Evolutionary conservation across 2,888 invertebrate species (phyloP).

Genomic region (Machimus atricapillus): DNA sequence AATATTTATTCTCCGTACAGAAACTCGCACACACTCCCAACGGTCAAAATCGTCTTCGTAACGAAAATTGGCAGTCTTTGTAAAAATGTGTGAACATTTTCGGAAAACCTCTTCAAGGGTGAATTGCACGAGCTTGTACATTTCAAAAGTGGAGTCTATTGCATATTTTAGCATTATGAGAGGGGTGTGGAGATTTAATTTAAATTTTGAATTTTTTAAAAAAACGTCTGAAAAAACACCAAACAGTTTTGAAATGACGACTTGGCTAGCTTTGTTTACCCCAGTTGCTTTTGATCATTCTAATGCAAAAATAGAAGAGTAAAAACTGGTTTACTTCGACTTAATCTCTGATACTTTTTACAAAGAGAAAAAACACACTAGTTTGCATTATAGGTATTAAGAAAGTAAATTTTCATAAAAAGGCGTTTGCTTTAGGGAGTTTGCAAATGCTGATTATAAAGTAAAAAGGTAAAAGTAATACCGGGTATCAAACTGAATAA

Average conservation of each 20-base stretch:
- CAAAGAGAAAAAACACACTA: too few relatives aligned
- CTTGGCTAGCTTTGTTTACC: background rate
- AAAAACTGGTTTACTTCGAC: too few relatives aligned
- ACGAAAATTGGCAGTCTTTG: background rate
- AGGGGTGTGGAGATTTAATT: background rate
- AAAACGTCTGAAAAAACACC: background rate
- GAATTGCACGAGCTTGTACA: background rate
- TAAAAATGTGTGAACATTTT: background rate
- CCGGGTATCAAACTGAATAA: too few relatives aligned
- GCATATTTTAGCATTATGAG: background rate
- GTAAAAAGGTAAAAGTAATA: too few relatives aligned
- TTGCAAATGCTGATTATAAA: too few relatives aligned
- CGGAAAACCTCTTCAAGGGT: background rate
- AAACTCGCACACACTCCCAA: background rate
- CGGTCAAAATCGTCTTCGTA: background rate
- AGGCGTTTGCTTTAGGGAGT: too few relatives aligned
- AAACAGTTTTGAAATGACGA: background rate
- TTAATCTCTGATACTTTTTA: too few relatives aligned
- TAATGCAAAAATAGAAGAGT: too few relatives aligned
- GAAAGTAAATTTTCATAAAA: too few relatives aligned
- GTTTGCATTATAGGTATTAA: too few relatives aligned
- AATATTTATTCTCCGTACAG: background rate
- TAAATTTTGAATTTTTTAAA: background rate
- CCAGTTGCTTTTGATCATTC: background rate
- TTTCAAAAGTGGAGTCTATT: background rate